Conservation (phyloP, 2,888 invertebrate species). For the Netelia virgata region DNA sequence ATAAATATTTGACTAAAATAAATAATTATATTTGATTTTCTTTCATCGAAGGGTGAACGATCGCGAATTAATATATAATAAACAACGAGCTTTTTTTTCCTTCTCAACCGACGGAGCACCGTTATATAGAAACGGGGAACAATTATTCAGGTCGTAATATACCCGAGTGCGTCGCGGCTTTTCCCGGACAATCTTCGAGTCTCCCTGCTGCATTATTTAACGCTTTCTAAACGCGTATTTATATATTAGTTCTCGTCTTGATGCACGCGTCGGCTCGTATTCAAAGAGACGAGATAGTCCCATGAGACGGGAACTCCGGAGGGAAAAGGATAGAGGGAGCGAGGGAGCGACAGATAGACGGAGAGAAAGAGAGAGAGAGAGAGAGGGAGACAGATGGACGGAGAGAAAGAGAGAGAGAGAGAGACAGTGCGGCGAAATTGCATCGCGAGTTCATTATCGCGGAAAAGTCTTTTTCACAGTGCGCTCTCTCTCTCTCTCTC, state of each 20-base stretch:
- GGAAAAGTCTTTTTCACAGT: conserved; percentile 71
- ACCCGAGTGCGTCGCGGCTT: conserved; percentile 25
- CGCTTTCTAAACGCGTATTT: conserved; percentile 71
- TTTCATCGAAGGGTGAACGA: too few species aligned
- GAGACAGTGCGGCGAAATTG: conserved; percentile 66
- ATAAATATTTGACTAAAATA: too few species aligned
- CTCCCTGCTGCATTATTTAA: conserved; percentile 74
- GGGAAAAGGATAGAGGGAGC: conserved; percentile 15
- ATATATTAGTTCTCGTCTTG: conserved; percentile 68
- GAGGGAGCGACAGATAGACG: conserved; percentile 29
- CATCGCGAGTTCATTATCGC: conserved; percentile 75
- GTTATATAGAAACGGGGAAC: conserved; percentile 34
- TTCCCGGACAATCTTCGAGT: conserved; percentile 37
- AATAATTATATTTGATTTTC: too few species aligned
- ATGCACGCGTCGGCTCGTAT: conserved; percentile 73
- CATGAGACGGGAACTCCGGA: conserved; percentile 39
- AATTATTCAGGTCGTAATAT: conserved; percentile 57
- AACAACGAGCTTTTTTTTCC: not conserved
- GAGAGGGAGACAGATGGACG: conserved; percentile 36
- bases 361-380: conserved; percentile 12
- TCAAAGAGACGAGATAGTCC: conserved; percentile 72
- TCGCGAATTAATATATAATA: too few species aligned
- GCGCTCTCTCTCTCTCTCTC: conserved; percentile 46
- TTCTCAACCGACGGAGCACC: conserved; percentile 13
- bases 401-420: conserved; percentile 7